A percentile compares a stretch with the other conserved stretches of the same genome.
Evolutionary conservation across 2,113 vertebrate genomes (phyloP).

Genomic region (Odontesthes bonariensis): DNA sequence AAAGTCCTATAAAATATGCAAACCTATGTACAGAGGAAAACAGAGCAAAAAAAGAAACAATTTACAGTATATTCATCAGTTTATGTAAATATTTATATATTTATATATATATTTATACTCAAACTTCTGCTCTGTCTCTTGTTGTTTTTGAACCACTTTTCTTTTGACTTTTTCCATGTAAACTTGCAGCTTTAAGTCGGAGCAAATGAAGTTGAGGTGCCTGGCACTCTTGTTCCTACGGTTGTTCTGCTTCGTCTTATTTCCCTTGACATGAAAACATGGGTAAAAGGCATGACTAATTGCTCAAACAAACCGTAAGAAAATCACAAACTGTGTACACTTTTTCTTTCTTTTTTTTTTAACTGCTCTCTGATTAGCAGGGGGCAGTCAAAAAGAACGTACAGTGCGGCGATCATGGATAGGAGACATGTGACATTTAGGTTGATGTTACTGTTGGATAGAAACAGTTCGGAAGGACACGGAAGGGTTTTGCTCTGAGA

Average conservation of each 20-base stretch:
- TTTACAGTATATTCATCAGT: constrained; percentile 87
- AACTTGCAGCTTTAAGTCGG: constrained; percentile 94
- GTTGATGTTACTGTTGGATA: constrained; percentile 41
- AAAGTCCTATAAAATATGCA: constrained; percentile 99
- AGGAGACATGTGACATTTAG: constrained; percentile 51
- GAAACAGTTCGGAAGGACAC: constrained; percentile 33
- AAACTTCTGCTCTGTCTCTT: constrained; percentile 95
- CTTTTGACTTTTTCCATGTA: constrained; percentile 85
- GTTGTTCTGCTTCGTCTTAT: constrained; percentile 34
- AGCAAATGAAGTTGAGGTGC: constrained; percentile 66
- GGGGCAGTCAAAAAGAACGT: constrained; percentile 55
- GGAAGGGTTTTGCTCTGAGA: constrained; percentile 29
- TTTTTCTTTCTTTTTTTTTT: constrained; percentile 1
- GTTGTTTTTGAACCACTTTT: constrained; percentile 81
- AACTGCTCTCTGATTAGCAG: constrained; percentile 34
- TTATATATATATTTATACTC: constrained; percentile 87
- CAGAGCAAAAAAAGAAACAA: constrained; percentile 90
- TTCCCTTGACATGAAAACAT: constrained; percentile 38
- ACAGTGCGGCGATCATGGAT: constrained; percentile 38
- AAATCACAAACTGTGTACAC: constrained; percentile 38
- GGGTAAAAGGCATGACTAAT: constrained; percentile 40
- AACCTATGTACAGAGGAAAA: constrained; percentile 99
- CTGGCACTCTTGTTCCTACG: constrained; percentile 36
- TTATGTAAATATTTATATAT: constrained; percentile 87
- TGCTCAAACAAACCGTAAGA: constrained; percentile 49